Evolutionary conservation across 2,113 vertebrate genomes (phyloP).

Genomic region (Oncorhynchus nerka): DNA sequence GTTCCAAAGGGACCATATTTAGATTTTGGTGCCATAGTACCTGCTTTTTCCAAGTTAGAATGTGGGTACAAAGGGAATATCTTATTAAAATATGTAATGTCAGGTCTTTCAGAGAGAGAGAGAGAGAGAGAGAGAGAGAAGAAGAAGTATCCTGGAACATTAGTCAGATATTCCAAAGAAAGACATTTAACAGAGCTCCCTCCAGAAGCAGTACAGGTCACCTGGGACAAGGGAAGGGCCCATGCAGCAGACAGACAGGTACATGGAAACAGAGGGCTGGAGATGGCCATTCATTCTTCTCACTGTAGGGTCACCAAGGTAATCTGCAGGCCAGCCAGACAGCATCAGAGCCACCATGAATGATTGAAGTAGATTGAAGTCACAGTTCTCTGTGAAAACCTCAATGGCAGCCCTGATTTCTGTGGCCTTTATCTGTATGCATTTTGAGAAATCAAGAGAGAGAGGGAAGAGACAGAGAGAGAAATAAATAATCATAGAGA

Average conservation of each 20-base stretch:
- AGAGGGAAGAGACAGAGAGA: neutral
- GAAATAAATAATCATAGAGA: neutral
- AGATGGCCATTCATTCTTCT: constrained; percentile 5
- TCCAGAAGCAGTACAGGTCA: constrained; percentile 6
- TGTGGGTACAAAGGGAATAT: neutral
- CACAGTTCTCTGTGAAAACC: neutral
- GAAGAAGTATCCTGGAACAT: neutral
- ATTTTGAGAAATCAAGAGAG: constrained; percentile 14
- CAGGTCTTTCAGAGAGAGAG: neutral
- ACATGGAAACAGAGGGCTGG: constrained; percentile 5
- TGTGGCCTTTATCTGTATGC: constrained; percentile 11
- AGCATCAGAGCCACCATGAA: neutral
- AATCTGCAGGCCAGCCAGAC: constrained; percentile 3
- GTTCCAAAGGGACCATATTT: neutral
- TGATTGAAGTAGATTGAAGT: neutral
- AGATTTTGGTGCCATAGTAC: neutral
- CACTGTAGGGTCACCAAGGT: constrained; percentile 20
- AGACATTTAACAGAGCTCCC: constrained; percentile 1
- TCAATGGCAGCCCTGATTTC: neutral
- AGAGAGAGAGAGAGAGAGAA: neutral
- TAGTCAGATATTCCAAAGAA: constrained; percentile 1
- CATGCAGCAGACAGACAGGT: neutral
- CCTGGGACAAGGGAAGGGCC: constrained; percentile 1
- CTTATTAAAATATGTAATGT: neutral
- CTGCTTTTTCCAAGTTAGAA: neutral